Evolutionary conservation across 2,888 invertebrate genomes (phyloP).

Genomic region (Eudasyphora cyanicolor): DNA sequence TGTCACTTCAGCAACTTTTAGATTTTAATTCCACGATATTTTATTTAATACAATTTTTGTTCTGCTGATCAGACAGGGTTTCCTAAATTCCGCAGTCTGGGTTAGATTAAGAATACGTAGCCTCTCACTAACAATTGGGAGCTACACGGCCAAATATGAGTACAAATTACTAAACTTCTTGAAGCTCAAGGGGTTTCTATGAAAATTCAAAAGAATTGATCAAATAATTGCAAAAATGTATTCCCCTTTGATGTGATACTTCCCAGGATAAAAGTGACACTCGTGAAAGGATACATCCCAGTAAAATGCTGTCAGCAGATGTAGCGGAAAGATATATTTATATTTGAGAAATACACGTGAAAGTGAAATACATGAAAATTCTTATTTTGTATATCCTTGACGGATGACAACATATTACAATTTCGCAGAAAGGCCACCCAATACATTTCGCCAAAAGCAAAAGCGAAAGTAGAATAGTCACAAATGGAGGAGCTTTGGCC

Average conservation of each 20-base stretch:
- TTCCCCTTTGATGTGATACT: neutral
- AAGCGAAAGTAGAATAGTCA: slow-evolving; percentile 4
- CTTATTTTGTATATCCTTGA: slow-evolving; percentile 24
- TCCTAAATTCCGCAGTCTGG: no score
- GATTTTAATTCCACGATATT: no score
- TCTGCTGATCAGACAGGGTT: no score
- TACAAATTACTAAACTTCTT: no score
- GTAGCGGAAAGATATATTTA: slow-evolving; percentile 74
- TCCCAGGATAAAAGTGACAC: neutral
- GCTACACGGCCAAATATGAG: no score
- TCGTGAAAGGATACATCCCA: neutral
- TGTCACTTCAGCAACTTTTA: no score
- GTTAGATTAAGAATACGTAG: no score
- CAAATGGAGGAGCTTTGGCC: neutral
- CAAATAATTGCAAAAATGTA: no score
- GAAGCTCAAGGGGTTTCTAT: no score
- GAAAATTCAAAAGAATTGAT: no score
- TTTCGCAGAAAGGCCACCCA: neutral
- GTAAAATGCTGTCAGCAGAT: slow-evolving; percentile 9
- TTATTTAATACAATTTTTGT: no score
- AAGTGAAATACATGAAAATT: slow-evolving; percentile 61
- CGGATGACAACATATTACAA: slow-evolving; percentile 33
- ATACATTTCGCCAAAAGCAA: slow-evolving; percentile 25
- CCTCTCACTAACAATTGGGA: no score
- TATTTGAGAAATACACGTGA: slow-evolving; percentile 73